Evolutionary conservation across 37 sponge, comb jelly and placozoan species (phyloP).

Genomic region (Spongia lamella): DNA sequence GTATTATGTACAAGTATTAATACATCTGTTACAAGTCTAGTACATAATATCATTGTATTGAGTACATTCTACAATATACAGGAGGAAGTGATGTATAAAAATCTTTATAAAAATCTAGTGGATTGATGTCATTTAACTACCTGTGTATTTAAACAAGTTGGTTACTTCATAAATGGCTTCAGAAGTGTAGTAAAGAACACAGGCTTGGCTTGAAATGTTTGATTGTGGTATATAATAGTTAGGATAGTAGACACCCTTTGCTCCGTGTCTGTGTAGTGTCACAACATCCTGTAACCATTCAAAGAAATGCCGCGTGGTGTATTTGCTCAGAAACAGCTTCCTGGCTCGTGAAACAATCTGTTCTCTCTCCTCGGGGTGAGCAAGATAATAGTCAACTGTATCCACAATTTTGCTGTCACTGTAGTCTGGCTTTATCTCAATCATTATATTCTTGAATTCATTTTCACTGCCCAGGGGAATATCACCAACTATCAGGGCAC

Average conservation of each 20-base stretch:
- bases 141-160: no score
- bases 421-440: constrained; percentile 8
- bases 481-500: constrained; percentile 29
- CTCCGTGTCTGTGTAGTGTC: neutral
- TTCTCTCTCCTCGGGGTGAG: neutral
- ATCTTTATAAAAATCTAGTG: no score
- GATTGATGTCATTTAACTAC: no score
- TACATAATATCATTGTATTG: no score
- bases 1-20: no score
- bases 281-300: neutral
- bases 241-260: constrained; percentile 1
- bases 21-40: no score
- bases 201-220: no score
- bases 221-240: constrained; percentile 3
- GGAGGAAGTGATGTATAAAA: no score
- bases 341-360: constrained; percentile 2
- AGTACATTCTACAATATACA: no score
- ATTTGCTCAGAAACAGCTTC: constrained; percentile 7
- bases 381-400: neutral
- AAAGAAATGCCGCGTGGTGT: constrained; percentile 22
- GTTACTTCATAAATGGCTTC: no score
- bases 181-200: no score
- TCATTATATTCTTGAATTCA: constrained; percentile 10
- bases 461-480: constrained; percentile 26
- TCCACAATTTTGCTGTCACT: constrained; percentile 1